phyloP scores from a whole-genome alignment of 2,888 invertebrate species.

The Xylophagus ater region DNA sequence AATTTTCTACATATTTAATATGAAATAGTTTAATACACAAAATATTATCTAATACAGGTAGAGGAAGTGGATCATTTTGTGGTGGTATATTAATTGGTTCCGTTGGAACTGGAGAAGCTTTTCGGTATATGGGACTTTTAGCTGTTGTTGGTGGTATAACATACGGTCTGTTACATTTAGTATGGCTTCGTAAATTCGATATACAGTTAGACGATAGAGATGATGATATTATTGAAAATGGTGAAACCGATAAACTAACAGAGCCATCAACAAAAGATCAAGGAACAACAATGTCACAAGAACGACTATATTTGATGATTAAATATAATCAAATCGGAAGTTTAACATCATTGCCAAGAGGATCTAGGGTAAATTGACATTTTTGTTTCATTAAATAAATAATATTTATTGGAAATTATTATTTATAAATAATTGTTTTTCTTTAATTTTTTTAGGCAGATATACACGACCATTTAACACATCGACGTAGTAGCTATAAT shows the following conservation, averaged over 20 bases:
- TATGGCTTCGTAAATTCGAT: conserved; percentile 57
- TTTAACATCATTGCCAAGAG: conserved; percentile 56
- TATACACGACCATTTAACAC: conserved; percentile 38
- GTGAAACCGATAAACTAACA: conserved; percentile 52
- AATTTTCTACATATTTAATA: conserved; percentile 18
- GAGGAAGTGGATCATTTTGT: conserved; percentile 71
- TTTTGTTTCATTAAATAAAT: not conserved
- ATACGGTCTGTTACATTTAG: conserved; percentile 59
- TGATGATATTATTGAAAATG: conserved; percentile 40
- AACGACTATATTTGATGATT: conserved; percentile 61
- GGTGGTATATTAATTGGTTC: conserved; percentile 68
- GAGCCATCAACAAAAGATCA: conserved; percentile 57
- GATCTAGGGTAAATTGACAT: conserved; percentile 44
- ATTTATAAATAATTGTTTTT: not conserved
- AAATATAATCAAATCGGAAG: conserved; percentile 68
- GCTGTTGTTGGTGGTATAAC: conserved; percentile 59
- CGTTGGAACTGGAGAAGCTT: conserved; percentile 64
- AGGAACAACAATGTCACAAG: conserved; percentile 58
- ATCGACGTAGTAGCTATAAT: conserved; percentile 39
- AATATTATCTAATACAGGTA: conserved; percentile 38
- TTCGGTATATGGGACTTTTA: conserved; percentile 65
- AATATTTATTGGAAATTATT: not conserved
- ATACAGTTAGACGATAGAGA: conserved; percentile 37
- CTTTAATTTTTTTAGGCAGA: conserved; percentile 28
- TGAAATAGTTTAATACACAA: conserved; percentile 44